A percentile compares a stretch with the other conserved stretches of the same genome.
Conservation (phyloP, 2,797 vertebrate species). For the Cichlasoma orientale region DNA sequence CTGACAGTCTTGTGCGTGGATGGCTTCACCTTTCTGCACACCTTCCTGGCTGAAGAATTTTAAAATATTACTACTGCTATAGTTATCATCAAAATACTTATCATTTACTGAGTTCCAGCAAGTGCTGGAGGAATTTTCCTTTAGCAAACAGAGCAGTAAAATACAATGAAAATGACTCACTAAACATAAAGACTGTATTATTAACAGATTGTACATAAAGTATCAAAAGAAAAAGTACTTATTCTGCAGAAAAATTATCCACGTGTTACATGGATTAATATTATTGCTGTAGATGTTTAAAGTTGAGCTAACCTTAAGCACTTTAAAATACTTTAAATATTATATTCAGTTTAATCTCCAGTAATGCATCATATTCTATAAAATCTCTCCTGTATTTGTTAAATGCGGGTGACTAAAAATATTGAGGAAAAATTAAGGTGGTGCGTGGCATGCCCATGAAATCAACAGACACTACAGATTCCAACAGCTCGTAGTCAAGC, state of each 20-base stretch:
- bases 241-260: background rate
- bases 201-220: background rate
- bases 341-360: too few relatives aligned
- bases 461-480: too few relatives aligned
- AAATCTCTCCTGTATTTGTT: too few relatives aligned
- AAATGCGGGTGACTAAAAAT: too few relatives aligned
- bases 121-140: background rate
- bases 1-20: background rate
- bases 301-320: background rate
- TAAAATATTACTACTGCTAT: background rate
- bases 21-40: background rate
- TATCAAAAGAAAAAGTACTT: background rate
- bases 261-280: background rate
- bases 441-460: too few relatives aligned
- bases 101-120: background rate
- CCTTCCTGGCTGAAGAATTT: background rate
- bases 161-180: background rate
- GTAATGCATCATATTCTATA: too few relatives aligned
- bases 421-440: too few relatives aligned
- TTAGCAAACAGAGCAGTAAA: background rate
- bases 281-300: background rate
- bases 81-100: background rate
- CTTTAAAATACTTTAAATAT: too few relatives aligned
- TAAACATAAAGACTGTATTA: background rate
- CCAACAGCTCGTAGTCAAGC: too few relatives aligned